Base-by-base conservation (phyloP, 2,113 vertebrate genomes). In the Daubentonia madagascariensis region DNA sequence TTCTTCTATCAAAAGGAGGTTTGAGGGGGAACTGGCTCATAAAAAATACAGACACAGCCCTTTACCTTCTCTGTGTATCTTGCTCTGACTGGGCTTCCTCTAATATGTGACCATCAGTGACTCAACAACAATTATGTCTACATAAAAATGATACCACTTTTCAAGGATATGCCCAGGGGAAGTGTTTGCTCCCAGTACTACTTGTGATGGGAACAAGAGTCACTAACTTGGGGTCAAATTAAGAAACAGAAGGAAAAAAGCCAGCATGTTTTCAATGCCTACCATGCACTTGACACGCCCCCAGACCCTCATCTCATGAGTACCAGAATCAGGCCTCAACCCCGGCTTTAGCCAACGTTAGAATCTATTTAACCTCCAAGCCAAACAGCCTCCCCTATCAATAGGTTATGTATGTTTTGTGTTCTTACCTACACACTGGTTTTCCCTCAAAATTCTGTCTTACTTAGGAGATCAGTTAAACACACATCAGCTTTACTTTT, bases 391-490 rank as follows among this genome's bases (percentile, higher is more conserved):
- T 88, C 59, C 37, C 20, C 17, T 48, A 40, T 67, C 50, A 67
- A 72, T 52, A 35, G 35, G 25, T 48, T 13, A 1, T 68, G 8
- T 68, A 22, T 13, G 8, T 52, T 63, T 81, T 68, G 3, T 57
- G 30, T 90, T 94, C 37, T 94, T 84, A 86, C 20, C 67, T 84
- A 79, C 18, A 75, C 16, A 18, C 2, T 73, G 32, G 48, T 48
- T 93, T 85, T 76, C 45, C 83, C 48, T 93, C 59, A 91, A 93
- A 97, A 1, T 54, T 80, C 45, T 89, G 45, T 67, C 28, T 96
- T 85, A 95, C 89, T 40, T 93, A 85, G 28, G 3, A 79, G 5
- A 87, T 35, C 7, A 57, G 11, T 78, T 35, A 96, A 90, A 96
- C 20, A 88, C 17, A 75, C 22, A 94, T n/a, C 3, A 80, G 13